Evolutionary conservation across 1,140 invertebrate genomes (phyloP).

Genomic region (Sweltsa coloradensis): DNA sequence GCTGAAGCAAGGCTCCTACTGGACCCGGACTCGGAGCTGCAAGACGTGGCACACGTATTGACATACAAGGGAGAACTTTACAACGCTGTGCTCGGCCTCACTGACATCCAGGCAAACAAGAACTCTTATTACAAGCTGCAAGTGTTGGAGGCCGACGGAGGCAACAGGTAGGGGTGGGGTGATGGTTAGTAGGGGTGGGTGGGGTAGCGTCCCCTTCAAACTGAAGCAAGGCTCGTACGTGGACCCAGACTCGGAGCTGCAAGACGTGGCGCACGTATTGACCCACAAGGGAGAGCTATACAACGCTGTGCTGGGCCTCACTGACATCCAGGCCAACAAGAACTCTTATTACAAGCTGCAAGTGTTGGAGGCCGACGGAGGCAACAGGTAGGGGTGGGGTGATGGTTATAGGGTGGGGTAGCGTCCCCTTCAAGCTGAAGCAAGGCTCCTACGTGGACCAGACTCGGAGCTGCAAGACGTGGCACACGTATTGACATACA

Average conservation of each 20-base stretch:
- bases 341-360: constrained; percentile 97
- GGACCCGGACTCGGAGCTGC: constrained; percentile 78
- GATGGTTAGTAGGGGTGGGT: too few species aligned
- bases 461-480: constrained; percentile 67
- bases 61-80: constrained; percentile 48
- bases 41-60: constrained; percentile 71
- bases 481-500: constrained; percentile 64
- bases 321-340: constrained; percentile 72
- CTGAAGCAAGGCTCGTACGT: constrained; percentile 72
- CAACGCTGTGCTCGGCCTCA: constrained; percentile 65
- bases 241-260: constrained; percentile 78
- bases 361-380: constrained; percentile 63
- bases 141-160: constrained; percentile 63
- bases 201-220: too few species aligned
- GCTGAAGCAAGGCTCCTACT: too few species aligned
- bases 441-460: constrained; percentile 81
- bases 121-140: constrained; percentile 97
- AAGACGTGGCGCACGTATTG: constrained; percentile 71
- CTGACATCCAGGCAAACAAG: constrained; percentile 72
- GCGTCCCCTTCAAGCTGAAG: constrained; percentile 57
- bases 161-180: constrained; percentile 42
- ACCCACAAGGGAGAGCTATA: constrained; percentile 48
- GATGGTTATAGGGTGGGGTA: too few species aligned
- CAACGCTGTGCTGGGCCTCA: constrained; percentile 65
- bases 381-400: constrained; percentile 42